Evolutionary conservation across 2,797 vertebrate species (phyloP).

Genomic region (Petrocephalus schoutedeni): DNA sequence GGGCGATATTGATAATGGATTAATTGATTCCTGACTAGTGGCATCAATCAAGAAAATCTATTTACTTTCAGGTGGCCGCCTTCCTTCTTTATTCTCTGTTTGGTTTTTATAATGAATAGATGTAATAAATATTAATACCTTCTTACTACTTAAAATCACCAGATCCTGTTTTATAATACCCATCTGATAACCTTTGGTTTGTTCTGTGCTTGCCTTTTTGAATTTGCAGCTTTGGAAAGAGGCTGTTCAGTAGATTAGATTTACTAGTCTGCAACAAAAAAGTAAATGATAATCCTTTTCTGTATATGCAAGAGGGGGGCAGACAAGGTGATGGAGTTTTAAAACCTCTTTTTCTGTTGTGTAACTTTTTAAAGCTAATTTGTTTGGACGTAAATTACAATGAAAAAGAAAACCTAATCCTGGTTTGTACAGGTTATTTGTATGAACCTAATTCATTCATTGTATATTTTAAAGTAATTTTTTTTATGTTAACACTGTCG

Average conservation of each 20-base stretch:
- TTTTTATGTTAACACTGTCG: neutral
- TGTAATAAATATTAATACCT: neutral
- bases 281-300: neutral
- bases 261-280: neutral
- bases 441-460: neutral
- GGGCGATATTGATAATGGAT: neutral
- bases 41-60: neutral
- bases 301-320: neutral
- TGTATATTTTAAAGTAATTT: slow-evolving; percentile 3
- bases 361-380: neutral
- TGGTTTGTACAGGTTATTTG: neutral
- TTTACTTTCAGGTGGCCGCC: neutral
- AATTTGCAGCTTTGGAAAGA: neutral
- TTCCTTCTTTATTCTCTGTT: neutral
- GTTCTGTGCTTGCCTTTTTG: neutral
- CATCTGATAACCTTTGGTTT: neutral
- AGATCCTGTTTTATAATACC: neutral
- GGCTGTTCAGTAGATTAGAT: neutral
- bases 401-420: neutral
- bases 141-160: neutral
- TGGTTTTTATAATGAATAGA: neutral
- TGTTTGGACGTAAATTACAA: neutral
- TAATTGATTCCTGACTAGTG: neutral
- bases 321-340: neutral
- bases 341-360: neutral